Base-by-base conservation (phyloP, 2,113 vertebrate species). In the Sinocyclocheilus anophthalmus region DNA sequence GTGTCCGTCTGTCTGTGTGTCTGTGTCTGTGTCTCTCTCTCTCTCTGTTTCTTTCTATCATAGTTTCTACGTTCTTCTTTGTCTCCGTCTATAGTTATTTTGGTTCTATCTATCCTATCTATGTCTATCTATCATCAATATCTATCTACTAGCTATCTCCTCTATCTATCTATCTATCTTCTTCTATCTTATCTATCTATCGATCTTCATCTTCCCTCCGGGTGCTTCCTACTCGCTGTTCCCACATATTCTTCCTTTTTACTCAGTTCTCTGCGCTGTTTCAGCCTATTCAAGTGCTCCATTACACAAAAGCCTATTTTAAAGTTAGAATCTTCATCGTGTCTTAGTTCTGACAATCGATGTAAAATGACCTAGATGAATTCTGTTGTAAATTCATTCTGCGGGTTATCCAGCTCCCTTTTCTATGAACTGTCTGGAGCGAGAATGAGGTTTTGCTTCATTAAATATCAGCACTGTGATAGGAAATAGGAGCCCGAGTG, bases 261-360 rank as follows among this genome's bases (percentile, higher is more conserved):
- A 63, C n/a, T 80, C 20, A 61, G 55, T 63, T 61, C 77, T 24
- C 55, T 5, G 33, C 10, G 33, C 77, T 61, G 18, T 80, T 80
- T 80, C 53, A 59, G 59, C n/a, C n/a, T 39, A 59, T 59, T 33
- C 26, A 80, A 80, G 55, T 80, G 55, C 37, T n/a, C n/a, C n/a
- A 80, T 24, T 61, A 80, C n/a, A 48, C n/a, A 81, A 81, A 81
- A 45, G 59, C n/a, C n/a, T 81, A 45, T 81, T 81, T 65, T 81
- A 48, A 81, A 81, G 78, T 81, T 65, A 42, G 22, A 81, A 65
- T n/a, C n/a, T 81, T 48, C 77, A 42, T n/a, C n/a, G 59, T 81
- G 78, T 81, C 78, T 81, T 81, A 81, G n/a, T n/a, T n/a, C 39
- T 20, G 59, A 80, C 26, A 81, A 26, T 39, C 24, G 78, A 26